Base-by-base conservation (phyloP, 35 echinoderm and acorn worm genomes). In the Chiridota heheva region DNA sequence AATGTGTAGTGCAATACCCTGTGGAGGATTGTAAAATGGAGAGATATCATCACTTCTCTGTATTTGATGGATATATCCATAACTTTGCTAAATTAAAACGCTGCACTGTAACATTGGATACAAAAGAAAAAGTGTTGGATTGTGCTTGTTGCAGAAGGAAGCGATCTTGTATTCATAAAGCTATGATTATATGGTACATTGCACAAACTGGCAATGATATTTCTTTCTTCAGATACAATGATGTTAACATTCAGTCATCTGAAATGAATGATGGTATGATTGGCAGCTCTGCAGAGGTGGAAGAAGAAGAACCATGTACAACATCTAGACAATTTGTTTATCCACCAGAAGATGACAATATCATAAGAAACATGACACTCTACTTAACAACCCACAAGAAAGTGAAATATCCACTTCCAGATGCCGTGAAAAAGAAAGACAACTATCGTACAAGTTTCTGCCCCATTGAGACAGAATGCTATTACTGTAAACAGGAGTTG, bases 11-110 rank as follows among this genome's bases (percentile, higher is more conserved):
- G 28, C 69, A 72, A 24, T 72, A 42, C 45, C 69, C 69, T 16
- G 17, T n/a, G n/a, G n/a, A n/a, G n/a, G n/a, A 10, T 69, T 10
- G 35, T 10, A 8, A 5, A 41, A 17, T 37, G 30, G 73, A 56
- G 3, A 77, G 46, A 33, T 58, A 31, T 51, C 25, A 56, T 18
- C 73, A 58, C 12, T 40, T 39, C 22, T 80, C 76, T 18, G 76
- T 80, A 36, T 80, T 35, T 41, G 76, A 80, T 80, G 76, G 76
- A 20, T 34, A 77, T 36, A 12, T 69, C 20, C 66, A 69, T 36
- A 22, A 40, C 28, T 69, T 33, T 40, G 2, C 30, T 4, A 69
- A 40, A 35, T 34, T 69, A 5, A 69, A 69, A 20, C 29, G 66
- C n/a, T 22, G 25, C 39, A 36, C 39, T 40, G 25, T 22, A 5